Evolutionary conservation across 1,140 invertebrate species (phyloP), one percentile per base, ranked within the genome.

Genomic region (Ylistrum balloti): DNA sequence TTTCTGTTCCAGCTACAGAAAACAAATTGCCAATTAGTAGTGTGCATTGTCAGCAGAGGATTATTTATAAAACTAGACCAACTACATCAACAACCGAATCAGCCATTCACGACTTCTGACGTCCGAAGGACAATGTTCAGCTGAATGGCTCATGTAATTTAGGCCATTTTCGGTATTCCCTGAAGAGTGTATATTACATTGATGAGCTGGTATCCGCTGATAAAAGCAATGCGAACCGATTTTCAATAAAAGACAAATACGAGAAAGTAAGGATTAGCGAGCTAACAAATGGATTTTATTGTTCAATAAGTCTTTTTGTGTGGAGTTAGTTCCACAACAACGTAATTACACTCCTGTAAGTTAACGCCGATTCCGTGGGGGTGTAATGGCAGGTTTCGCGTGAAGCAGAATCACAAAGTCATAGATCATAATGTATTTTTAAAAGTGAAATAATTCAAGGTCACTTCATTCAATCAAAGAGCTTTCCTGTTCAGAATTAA

Each of bases 61-160:
- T 74, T 28, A n/a, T 74, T 74, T 74, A 74, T 74, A n/a, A 28
- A 74, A 74, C 56, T 74, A 28, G 28, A 74, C 56, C 56, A 74
- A 74, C 56, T 74, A 74, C 28, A 74, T 74, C n/a, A 74, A 74
- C 56, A n/a, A 74, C 28, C 28, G n/a, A 74, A 74, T 74, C 56
- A 74, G 56, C n/a, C 1, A 28, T 1, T 74, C 17, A 28, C 56
- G 45, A 11, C 45, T n/a, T n/a, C n/a, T 74, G 56, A 74, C 56
- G 56, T 74, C n/a, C n/a, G 56, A 74, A 74, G n/a, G 56, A 74
- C 56, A 74, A 17, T 7, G 56, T 38, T 28, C 56, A 28, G 56
- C 28, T 74, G n/a, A 74, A 74, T 45, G 56, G 45, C 45, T 48
- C 1, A 28, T n/a, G 56, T 9, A 5, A 74, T 74, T 74, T 17